Percentiles rank a stretch among this genome's conserved stretches.
Evolutionary conservation across 2,113 vertebrate genomes (phyloP).

Genomic region (Orycteropus afer): DNA sequence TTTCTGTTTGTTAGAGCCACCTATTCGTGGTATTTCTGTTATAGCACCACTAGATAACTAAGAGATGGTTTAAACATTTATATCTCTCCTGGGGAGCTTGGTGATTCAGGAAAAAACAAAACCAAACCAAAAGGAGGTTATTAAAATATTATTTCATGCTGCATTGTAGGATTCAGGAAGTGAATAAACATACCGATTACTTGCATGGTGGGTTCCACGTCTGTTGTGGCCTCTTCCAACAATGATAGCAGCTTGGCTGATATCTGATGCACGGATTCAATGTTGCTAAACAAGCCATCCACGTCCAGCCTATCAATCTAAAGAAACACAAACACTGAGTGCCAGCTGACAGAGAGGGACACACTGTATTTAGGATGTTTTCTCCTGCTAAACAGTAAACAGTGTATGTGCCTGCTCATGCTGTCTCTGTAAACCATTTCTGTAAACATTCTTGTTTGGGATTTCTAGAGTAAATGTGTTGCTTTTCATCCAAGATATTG

Average conservation of each 20-base stretch:
- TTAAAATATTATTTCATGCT: conserved; percentile 73
- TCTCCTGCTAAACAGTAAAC: conserved; percentile 31
- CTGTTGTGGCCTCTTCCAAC: conserved; percentile 90
- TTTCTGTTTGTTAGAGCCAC: background rate
- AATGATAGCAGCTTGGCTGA: conserved; percentile 92
- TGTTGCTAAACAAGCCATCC: conserved; percentile 96
- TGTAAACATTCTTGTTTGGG: conserved; percentile 69
- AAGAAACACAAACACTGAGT: conserved; percentile 79
- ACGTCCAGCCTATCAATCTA: conserved; percentile 92
- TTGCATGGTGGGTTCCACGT: conserved; percentile 92
- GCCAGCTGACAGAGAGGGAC: conserved; percentile 50
- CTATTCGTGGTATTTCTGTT: background rate
- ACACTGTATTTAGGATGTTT: background rate
- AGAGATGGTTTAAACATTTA: conserved; percentile 22
- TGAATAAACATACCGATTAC: conserved; percentile 92
- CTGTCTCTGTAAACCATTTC: conserved; percentile 1
- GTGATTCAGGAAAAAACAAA: conserved; percentile 56
- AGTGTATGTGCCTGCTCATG: conserved; percentile 17
- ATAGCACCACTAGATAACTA: background rate
- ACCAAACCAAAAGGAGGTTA: conserved; percentile 45
- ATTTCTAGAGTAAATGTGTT: conserved; percentile 57
- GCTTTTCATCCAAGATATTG: conserved; percentile 54
- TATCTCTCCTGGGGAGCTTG: conserved; percentile 55
- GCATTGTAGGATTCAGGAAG: conserved; percentile 74
- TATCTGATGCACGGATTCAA: conserved; percentile 93